Evolutionary conservation across 2,888 invertebrate genomes (phyloP).

Genomic region (Spilarctia lutea): DNA sequence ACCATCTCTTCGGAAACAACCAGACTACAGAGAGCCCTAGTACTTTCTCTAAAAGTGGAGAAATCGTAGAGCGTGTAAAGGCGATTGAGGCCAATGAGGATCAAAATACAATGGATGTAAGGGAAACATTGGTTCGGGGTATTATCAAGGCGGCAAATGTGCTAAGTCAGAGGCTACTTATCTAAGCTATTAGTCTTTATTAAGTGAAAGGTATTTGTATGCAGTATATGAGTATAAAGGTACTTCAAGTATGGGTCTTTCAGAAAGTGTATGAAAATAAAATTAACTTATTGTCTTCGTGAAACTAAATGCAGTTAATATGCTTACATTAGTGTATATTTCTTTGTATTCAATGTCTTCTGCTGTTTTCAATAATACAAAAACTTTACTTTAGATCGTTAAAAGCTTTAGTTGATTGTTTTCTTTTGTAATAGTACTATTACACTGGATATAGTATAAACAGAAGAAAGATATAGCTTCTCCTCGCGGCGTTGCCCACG

Average conservation of each 20-base stretch:
- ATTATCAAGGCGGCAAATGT: constrained; percentile 74
- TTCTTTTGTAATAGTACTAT: no score
- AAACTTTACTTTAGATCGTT: no score
- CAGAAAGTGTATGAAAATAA: constrained; percentile 30
- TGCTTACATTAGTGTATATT: constrained; percentile 23
- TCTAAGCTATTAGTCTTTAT: constrained; percentile 72
- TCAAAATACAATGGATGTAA: constrained; percentile 57
- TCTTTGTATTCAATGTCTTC: constrained; percentile 33
- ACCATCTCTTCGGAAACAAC: constrained; percentile 58
- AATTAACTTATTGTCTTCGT: constrained; percentile 42
- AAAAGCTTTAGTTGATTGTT: no score
- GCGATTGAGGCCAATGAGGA: constrained; percentile 42
- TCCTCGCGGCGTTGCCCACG: no score
- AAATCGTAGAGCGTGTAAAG: constrained; percentile 32
- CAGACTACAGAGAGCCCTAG: constrained; percentile 55
- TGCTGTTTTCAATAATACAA: neutral
- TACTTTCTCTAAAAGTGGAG: constrained; percentile 28
- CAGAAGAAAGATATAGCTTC: no score
- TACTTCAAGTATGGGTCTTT: constrained; percentile 38
- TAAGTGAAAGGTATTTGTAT: constrained; percentile 75
- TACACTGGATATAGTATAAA: no score
- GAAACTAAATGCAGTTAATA: constrained; percentile 23
- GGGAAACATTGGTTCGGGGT: constrained; percentile 68
- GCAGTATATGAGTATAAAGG: constrained; percentile 51
- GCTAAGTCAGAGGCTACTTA: constrained; percentile 79